These are phyloP conservation scores for Chromoteleia sp. DNA, from an alignment of 2,888 invertebrate genomes.

Conservation along the genomic window DNA sequence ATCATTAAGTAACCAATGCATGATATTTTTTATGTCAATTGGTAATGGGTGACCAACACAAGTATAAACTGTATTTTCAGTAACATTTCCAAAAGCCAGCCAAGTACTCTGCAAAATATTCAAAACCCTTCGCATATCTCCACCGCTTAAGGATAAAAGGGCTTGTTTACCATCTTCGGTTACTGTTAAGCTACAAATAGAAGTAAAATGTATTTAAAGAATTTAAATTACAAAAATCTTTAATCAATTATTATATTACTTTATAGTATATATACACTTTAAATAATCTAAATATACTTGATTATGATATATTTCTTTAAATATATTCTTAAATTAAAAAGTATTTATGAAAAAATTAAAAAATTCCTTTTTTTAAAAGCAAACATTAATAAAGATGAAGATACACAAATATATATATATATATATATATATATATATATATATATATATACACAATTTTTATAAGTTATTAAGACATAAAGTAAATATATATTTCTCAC, in stretches of 20 bases:
- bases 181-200: constrained; percentile 37
- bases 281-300: too few relatives aligned
- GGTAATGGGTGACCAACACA: constrained; percentile 98
- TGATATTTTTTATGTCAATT: constrained; percentile 93
- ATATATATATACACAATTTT: too few relatives aligned
- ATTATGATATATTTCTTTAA: too few relatives aligned
- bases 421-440: too few relatives aligned
- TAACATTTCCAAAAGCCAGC: constrained; percentile 95
- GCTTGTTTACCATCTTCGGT: constrained; percentile 94
- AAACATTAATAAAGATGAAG: too few relatives aligned
- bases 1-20: constrained; percentile 94
- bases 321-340: too few relatives aligned
- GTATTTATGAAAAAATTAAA: too few relatives aligned
- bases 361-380: too few relatives aligned
- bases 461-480: constrained; percentile 4
- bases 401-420: too few relatives aligned
- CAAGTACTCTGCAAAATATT: constrained; percentile 98
- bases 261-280: too few relatives aligned
- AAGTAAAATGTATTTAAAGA: not conserved
- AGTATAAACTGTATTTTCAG: constrained; percentile 95
- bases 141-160: constrained; percentile 94
- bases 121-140: constrained; percentile 99
- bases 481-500: constrained; percentile 85
- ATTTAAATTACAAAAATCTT: too few relatives aligned
- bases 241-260: too few relatives aligned